phyloP scores from a whole-genome alignment of 1,140 invertebrate genomes.

The Formica selysi region DNA sequence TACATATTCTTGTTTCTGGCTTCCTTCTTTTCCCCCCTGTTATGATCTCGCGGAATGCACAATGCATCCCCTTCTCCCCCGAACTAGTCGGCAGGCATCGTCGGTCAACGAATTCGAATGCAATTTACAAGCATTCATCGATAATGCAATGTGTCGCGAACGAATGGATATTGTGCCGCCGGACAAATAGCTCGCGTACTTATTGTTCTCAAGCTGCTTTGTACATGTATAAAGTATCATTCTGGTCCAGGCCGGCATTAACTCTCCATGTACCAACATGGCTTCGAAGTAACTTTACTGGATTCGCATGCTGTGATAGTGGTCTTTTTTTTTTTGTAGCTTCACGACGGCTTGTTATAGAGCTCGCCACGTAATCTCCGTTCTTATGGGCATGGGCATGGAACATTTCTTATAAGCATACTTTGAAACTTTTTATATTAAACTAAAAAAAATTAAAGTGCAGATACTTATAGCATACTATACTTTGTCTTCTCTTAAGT shows the following conservation, averaged over 20 bases:
- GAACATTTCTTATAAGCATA: background rate
- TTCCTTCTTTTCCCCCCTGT: background rate
- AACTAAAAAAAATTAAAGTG: background rate
- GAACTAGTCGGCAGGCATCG: constrained; percentile 54
- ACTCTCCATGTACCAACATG: constrained; percentile 1
- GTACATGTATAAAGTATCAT: constrained; percentile 36
- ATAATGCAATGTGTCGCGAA: constrained; percentile 47
- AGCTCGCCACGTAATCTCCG: background rate
- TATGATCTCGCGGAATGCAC: constrained; percentile 33
- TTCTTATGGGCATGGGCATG: background rate
- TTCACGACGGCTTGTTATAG: constrained; percentile 4
- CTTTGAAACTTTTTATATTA: background rate
- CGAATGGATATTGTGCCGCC: constrained; percentile 42
- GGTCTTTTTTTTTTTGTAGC: background rate
- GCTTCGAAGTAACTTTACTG: constrained; percentile 13
- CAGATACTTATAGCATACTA: background rate
- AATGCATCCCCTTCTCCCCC: constrained; percentile 8
- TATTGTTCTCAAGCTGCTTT: constrained; percentile 49
- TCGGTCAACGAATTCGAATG: constrained; percentile 71
- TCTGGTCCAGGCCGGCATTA: background rate
- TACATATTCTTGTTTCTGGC: constrained; percentile 70
- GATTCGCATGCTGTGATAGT: background rate
- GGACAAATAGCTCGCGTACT: constrained; percentile 50
- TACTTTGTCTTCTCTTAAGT: background rate
- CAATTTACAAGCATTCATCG: constrained; percentile 56